Conservation (phyloP, 2,888 invertebrate genomes). For the Cerastis leucographa region DNA sequence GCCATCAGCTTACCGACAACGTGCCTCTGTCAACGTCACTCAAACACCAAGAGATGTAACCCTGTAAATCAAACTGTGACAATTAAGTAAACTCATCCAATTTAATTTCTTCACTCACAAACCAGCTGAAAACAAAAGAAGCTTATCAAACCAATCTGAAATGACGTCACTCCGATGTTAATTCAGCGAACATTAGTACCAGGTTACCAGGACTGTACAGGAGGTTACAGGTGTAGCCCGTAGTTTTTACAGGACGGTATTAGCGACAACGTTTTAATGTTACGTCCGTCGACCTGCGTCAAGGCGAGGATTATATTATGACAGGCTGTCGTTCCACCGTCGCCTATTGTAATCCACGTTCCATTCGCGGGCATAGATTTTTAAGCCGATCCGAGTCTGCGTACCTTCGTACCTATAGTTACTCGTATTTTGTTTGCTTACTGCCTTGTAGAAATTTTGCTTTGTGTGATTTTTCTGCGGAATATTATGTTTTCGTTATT, state of each 20-base stretch:
- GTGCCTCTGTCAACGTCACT: neutral
- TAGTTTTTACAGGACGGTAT: conserved; percentile 63
- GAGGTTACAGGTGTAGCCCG: conserved; percentile 57
- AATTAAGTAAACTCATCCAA: conserved; percentile 1
- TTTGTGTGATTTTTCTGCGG: neutral
- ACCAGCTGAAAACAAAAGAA: conserved; percentile 14
- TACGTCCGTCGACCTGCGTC: conserved; percentile 58
- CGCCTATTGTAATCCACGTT: conserved; percentile 56
- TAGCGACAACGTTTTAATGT: conserved; percentile 59
- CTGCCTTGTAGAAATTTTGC: neutral
- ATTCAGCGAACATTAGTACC: conserved; percentile 34
- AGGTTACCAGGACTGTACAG: conserved; percentile 15
- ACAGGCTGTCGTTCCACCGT: conserved; percentile 63
- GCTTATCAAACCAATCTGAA: neutral
- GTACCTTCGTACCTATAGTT: neutral
- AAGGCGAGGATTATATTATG: conserved; percentile 64
- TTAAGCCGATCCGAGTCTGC: conserved; percentile 39
- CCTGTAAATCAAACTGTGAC: neutral
- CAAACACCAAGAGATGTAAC: too few relatives aligned
- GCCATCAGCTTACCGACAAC: neutral
- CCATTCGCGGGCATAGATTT: conserved; percentile 60
- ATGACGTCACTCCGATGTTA: conserved; percentile 36
- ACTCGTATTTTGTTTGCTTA: conserved; percentile 1
- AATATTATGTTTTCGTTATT: neutral
- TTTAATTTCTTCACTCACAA: neutral